Conservation (phyloP, 1,140 invertebrate species). For the Protaetia brevitarsis region DNA sequence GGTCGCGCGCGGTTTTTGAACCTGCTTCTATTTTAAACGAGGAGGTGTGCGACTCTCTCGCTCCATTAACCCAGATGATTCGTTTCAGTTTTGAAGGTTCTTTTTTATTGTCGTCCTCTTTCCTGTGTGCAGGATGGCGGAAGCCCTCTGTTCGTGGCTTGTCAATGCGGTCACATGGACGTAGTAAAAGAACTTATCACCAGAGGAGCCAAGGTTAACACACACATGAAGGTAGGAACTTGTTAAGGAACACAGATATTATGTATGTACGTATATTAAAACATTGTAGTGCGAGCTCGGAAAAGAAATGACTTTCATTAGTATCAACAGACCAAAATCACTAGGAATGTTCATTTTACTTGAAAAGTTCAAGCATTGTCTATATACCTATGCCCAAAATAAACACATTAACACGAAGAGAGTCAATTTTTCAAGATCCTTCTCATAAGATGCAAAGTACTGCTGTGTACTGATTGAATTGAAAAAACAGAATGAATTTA, state of each 20-base stretch:
- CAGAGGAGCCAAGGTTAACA: constrained; percentile 77
- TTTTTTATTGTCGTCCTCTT: background rate
- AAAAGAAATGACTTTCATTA: too few relatives aligned
- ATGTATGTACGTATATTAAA: too few relatives aligned
- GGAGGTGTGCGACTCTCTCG: constrained; percentile 3
- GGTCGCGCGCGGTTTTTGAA: constrained; percentile 20
- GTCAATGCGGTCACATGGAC: constrained; percentile 85
- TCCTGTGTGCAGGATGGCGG: constrained; percentile 75
- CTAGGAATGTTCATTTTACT: too few relatives aligned
- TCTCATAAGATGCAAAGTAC: too few relatives aligned
- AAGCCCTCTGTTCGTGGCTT: constrained; percentile 86
- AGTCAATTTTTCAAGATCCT: too few relatives aligned
- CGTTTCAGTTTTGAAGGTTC: background rate
- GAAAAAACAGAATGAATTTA: too few relatives aligned
- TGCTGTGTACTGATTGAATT: too few relatives aligned
- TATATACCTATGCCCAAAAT: too few relatives aligned
- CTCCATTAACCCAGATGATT: constrained; percentile 24
- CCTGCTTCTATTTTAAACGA: constrained; percentile 14
- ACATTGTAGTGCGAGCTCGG: too few relatives aligned
- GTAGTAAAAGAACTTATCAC: constrained; percentile 78
- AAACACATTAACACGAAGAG: too few relatives aligned
- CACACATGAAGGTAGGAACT: constrained; percentile 75
- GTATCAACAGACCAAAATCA: too few relatives aligned
- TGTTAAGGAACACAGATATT: background rate
- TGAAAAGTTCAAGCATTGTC: too few relatives aligned